Percentiles rank a stretch among this genome's conserved stretches.
Conservation (phyloP, 2,113 vertebrate species). For the Coturnix japonica region DNA sequence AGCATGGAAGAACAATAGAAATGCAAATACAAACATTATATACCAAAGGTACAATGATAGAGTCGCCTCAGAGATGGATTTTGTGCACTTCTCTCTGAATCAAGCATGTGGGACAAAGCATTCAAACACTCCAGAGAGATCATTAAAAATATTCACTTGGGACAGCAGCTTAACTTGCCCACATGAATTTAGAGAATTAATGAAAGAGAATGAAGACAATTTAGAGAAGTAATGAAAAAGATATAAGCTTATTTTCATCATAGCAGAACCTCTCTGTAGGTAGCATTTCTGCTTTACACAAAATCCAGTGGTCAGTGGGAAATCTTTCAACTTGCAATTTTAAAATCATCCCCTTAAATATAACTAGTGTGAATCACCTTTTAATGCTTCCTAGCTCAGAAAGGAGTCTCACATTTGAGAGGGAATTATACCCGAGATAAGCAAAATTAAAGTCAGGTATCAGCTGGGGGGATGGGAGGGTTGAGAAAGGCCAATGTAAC, state of each 20-base stretch:
- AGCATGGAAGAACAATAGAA: conserved; percentile 54
- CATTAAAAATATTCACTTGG: conserved; percentile 65
- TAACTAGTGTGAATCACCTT: neutral
- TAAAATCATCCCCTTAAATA: conserved; percentile 12
- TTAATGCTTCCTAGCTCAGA: neutral
- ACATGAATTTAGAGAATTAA: conserved; percentile 20
- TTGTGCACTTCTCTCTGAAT: neutral
- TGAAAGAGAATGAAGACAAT: conserved; percentile 7
- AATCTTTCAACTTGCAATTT: conserved; percentile 6
- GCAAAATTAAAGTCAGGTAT: neutral
- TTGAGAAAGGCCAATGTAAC: neutral
- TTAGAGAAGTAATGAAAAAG: conserved; percentile 53
- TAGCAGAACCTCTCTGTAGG: conserved; percentile 48
- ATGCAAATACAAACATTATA: conserved; percentile 58
- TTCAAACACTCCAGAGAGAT: conserved; percentile 61
- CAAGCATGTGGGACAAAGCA: conserved; percentile 45
- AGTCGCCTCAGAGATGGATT: conserved; percentile 44
- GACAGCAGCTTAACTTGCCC: conserved; percentile 55
- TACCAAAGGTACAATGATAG: conserved; percentile 40
- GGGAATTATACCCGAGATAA: neutral
- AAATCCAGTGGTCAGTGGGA: conserved; percentile 2
- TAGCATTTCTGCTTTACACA: conserved; percentile 13
- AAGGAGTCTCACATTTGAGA: neutral
- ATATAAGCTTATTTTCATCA: conserved; percentile 47
- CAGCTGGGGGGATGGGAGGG: neutral